Evolutionary conservation across 2,888 invertebrate species (phyloP).

Genomic region (Tinea pellionella): DNA sequence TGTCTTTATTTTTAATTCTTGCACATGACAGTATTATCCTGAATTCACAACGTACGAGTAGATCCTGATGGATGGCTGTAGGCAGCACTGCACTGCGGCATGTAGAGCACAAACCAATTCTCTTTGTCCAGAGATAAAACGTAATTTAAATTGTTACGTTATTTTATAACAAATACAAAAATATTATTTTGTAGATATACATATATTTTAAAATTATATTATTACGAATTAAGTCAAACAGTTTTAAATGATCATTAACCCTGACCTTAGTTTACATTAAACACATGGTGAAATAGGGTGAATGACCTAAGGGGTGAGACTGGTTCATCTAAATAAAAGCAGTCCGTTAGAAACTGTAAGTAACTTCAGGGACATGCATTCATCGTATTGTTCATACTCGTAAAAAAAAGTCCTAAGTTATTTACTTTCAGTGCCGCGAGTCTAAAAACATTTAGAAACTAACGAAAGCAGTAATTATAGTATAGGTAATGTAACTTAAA

Average conservation of each 20-base stretch:
- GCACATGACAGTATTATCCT: too few species aligned
- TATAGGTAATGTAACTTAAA: too few species aligned
- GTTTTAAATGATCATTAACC: conserved; percentile 28
- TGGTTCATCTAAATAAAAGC: conserved; percentile 49
- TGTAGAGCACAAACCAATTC: background rate
- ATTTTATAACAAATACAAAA: too few species aligned
- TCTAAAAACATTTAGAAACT: too few species aligned
- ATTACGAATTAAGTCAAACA: too few species aligned
- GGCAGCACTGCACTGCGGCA: background rate
- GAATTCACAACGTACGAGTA: background rate
- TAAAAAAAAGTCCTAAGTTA: background rate
- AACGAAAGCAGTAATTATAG: too few species aligned
- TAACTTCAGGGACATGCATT: background rate
- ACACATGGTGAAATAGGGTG: conserved; percentile 39
- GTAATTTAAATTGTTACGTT: too few species aligned
- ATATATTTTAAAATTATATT: too few species aligned
- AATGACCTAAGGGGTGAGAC: conserved; percentile 53
- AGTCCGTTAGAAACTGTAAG: conserved; percentile 30
- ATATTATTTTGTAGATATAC: too few species aligned
- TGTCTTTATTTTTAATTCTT: too few species aligned
- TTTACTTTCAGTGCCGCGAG: too few species aligned
- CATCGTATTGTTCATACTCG: background rate
- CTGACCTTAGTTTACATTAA: conserved; percentile 49
- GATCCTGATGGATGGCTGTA: background rate
- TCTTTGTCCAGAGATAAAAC: background rate